phyloP scores from a whole-genome alignment of 1,140 invertebrate species.

The Liolophura sinensis region DNA sequence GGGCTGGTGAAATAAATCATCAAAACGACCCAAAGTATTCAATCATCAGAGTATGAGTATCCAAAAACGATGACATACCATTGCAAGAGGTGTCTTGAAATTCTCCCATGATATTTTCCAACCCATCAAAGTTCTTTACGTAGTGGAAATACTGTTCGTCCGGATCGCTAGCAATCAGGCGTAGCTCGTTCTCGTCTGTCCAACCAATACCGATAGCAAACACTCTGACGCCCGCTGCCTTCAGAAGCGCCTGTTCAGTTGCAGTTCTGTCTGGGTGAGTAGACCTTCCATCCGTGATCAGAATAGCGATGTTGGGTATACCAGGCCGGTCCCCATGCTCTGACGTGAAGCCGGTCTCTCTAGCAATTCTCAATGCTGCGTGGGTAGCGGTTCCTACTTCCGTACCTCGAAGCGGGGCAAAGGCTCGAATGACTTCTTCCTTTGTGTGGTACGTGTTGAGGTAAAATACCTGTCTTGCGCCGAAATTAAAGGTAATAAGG shows the following conservation, averaged over 20 bases:
- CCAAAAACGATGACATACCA: slow-evolving; percentile 1
- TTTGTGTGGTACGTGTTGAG: slow-evolving; percentile 23
- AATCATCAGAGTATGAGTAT: too few species aligned
- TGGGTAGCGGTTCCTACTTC: slow-evolving; percentile 36
- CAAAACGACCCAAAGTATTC: too few species aligned
- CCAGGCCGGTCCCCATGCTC: slow-evolving; percentile 26
- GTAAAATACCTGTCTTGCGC: slow-evolving; percentile 10
- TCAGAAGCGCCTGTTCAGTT: slow-evolving; percentile 15
- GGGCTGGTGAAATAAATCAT: too few species aligned
- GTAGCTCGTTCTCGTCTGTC: slow-evolving; percentile 32
- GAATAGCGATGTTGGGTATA: slow-evolving; percentile 29
- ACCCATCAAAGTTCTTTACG: slow-evolving; percentile 21
- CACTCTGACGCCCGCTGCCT: slow-evolving; percentile 24
- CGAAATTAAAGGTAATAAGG: slow-evolving; percentile 9
- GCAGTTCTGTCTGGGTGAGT: slow-evolving; percentile 21
- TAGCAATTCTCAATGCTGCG: slow-evolving; percentile 25
- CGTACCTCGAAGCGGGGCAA: slow-evolving; percentile 23
- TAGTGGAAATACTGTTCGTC: slow-evolving; percentile 17
- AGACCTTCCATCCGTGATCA: slow-evolving; percentile 36
- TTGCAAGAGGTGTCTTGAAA: slow-evolving; percentile 13
- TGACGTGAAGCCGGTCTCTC: slow-evolving; percentile 26
- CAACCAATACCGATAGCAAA: slow-evolving; percentile 36
- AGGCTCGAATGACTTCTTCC: slow-evolving; percentile 16
- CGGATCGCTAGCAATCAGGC: slow-evolving; percentile 36
- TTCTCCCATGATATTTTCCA: slow-evolving; percentile 14